phyloP scores from a whole-genome alignment of 2,888 invertebrate genomes.

The Dinocampus coccinellae region DNA sequence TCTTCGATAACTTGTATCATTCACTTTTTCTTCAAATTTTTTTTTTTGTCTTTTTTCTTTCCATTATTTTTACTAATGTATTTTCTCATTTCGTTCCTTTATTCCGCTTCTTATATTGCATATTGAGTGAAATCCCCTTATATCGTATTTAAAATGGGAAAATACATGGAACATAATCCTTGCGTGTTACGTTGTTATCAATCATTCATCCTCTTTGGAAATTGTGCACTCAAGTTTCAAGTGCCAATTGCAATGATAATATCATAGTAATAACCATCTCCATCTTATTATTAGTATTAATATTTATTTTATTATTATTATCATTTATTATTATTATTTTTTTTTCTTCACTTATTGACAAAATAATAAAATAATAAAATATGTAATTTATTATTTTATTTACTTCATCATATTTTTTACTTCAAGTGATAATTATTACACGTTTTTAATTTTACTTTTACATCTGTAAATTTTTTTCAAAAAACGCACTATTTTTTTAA shows the following conservation, averaged over 20 bases:
- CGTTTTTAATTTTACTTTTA: no score
- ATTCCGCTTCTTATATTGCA: background rate
- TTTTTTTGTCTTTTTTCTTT: no score
- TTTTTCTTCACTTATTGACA: no score
- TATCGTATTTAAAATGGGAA: background rate
- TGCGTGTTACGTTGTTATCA: conserved; percentile 62
- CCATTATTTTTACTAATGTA: background rate
- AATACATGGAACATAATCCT: conserved; percentile 42
- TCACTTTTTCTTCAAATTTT: background rate
- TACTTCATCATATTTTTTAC: no score
- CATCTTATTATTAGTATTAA: no score
- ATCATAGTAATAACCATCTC: background rate
- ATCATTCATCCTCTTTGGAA: conserved; percentile 57
- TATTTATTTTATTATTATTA: no score
- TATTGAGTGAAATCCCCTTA: background rate
- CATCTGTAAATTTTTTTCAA: no score
- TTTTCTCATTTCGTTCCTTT: background rate
- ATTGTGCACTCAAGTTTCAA: conserved; percentile 36
- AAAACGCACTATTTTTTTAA: no score
- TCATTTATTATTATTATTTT: no score
- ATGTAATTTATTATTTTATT: no score
- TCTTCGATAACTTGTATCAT: conserved; percentile 10
- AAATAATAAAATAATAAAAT: no score
- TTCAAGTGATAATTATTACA: no score
- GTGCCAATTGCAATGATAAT: conserved; percentile 17